A percentile compares a stretch with the other conserved stretches of the same genome.
phyloP scores from a whole-genome alignment of 2,888 invertebrate species.

The Drosophila fungiperda region DNA sequence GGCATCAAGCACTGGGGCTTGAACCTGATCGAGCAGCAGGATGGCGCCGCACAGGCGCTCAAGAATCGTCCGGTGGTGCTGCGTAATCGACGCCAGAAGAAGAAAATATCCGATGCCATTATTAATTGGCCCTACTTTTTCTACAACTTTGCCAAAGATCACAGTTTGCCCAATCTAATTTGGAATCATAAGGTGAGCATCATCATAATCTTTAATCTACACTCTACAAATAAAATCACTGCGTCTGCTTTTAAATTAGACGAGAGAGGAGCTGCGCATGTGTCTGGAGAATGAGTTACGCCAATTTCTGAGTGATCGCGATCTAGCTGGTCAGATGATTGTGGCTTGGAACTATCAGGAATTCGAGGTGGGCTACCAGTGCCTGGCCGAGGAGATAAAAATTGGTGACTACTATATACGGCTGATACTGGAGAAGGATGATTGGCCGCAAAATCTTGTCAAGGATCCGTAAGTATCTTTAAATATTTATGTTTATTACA shows the following conservation, averaged over 20 bases:
- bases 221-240: not conserved
- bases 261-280: slow-evolving; percentile 96
- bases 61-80: slow-evolving; percentile 94
- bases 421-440: slow-evolving; percentile 95
- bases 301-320: slow-evolving; percentile 95
- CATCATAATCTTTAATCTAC: not conserved
- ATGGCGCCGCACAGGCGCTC: slow-evolving; percentile 82
- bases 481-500: not conserved
- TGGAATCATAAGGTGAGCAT: slow-evolving; percentile 97
- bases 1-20: slow-evolving; percentile 89
- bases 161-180: slow-evolving; percentile 97
- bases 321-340: slow-evolving; percentile 91
- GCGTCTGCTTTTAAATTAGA: slow-evolving; percentile 86
- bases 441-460: slow-evolving; percentile 93
- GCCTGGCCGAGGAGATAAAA: slow-evolving; percentile 97
- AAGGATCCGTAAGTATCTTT: slow-evolving; percentile 92
- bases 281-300: slow-evolving; percentile 97
- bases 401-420: slow-evolving; percentile 99
- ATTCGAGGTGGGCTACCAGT: slow-evolving; percentile 97
- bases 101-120: slow-evolving; percentile 82
- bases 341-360: slow-evolving; percentile 99
- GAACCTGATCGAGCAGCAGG: slow-evolving; percentile 85
- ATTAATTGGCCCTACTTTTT: slow-evolving; percentile 92
- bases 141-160: slow-evolving; percentile 97
- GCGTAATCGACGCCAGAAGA: slow-evolving; percentile 91